Conservation (phyloP, 2,888 invertebrate genomes). For the Acronicta psi region DNA sequence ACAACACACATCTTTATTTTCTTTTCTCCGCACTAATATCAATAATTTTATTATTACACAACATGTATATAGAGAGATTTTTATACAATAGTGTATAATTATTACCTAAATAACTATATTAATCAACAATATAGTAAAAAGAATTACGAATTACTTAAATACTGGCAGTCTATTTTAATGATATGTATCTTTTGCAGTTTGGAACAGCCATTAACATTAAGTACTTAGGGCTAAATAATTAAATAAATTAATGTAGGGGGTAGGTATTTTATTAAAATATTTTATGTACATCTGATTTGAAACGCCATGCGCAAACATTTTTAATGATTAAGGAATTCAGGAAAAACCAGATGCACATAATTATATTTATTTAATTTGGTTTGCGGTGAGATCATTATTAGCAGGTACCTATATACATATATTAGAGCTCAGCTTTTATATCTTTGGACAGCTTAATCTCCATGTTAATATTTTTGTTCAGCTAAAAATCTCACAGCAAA, state of each 20-base stretch:
- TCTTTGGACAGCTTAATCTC: slow-evolving; percentile 21
- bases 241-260: slow-evolving; percentile 43
- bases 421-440: slow-evolving; percentile 25
- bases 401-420: slow-evolving; percentile 9
- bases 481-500: slow-evolving; percentile 66
- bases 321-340: slow-evolving; percentile 17
- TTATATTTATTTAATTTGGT: slow-evolving; percentile 23
- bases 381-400: slow-evolving; percentile 49
- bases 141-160: slow-evolving; percentile 81
- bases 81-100: slow-evolving; percentile 89
- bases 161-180: slow-evolving; percentile 88
- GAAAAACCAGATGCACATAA: slow-evolving; percentile 29
- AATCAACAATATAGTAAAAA: slow-evolving; percentile 87
- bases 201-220: slow-evolving; percentile 82
- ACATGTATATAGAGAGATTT: slow-evolving; percentile 89
- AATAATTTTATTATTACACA: slow-evolving; percentile 87
- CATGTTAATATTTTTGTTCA: slow-evolving; percentile 12
- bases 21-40: slow-evolving; percentile 73
- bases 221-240: slow-evolving; percentile 61
- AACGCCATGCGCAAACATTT: slow-evolving; percentile 45
- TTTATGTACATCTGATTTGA: slow-evolving; percentile 36
- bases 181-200: slow-evolving; percentile 88
- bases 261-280: slow-evolving; percentile 28
- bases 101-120: slow-evolving; percentile 82
- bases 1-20: slow-evolving; percentile 87